A percentile compares a stretch with the other conserved stretches of the same genome.
phyloP scores from a whole-genome alignment of 2,113 vertebrate species.

The Capricornis sumatraensis region DNA sequence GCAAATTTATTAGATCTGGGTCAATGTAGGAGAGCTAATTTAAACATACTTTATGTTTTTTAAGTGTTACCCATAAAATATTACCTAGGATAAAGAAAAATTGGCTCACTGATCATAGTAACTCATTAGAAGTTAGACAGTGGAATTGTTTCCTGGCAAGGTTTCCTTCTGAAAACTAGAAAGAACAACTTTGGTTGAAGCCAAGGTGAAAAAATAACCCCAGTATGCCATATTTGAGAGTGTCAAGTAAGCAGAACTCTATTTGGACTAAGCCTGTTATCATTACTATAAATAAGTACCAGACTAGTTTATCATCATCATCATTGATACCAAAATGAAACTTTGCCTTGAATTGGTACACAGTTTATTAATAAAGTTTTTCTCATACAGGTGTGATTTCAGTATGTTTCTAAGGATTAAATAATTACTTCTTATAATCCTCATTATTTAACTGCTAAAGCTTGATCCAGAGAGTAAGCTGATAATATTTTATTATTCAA shows the following conservation, averaged over 20 bases:
- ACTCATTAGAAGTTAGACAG: constrained; percentile 16
- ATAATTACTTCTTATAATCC: not conserved
- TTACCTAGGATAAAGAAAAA: not conserved
- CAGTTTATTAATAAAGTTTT: not conserved
- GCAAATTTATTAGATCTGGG: not conserved
- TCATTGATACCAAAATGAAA: not conserved
- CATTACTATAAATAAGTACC: not conserved
- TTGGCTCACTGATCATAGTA: not conserved
- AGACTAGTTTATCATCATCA: not conserved
- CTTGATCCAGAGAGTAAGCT: not conserved
- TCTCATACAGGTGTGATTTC: not conserved
- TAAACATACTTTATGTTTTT: not conserved
- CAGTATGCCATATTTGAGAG: not conserved
- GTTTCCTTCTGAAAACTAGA: constrained; percentile 8
- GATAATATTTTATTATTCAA: not conserved
- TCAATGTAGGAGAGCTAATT: not conserved
- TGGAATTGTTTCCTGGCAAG: constrained; percentile 38
- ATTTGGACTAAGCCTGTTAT: not conserved
- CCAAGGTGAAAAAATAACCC: not conserved
- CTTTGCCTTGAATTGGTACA: not conserved
- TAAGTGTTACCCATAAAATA: constrained; percentile 3
- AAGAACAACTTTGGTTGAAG: not conserved
- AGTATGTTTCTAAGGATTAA: not conserved
- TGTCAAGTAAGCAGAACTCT: constrained; percentile 17
- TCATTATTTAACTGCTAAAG: not conserved